A percentile compares a stretch with the other conserved stretches of the same genome.
Conservation (phyloP, 2,797 vertebrate genomes). For the Pogonophryne albipinna region DNA sequence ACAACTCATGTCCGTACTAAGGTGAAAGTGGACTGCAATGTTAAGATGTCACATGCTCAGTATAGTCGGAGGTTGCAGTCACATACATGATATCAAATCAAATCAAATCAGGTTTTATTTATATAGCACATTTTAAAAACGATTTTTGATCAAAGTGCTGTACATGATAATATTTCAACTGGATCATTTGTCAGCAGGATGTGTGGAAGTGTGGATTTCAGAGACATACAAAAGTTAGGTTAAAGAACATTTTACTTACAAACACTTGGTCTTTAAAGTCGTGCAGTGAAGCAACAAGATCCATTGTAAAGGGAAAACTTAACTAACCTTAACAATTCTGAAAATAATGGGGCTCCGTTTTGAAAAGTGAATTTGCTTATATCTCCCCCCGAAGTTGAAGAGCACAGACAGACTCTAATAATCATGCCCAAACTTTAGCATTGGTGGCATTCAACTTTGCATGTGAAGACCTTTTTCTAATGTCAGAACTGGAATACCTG, state of each 20-base stretch:
- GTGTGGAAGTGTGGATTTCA: background rate
- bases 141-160: no score
- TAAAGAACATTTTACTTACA: background rate
- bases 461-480: slow-evolving; percentile 6
- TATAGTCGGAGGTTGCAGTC: background rate
- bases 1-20: background rate
- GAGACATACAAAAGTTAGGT: background rate
- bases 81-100: background rate
- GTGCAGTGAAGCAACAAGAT: background rate
- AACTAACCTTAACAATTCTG: background rate
- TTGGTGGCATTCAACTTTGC: background rate
- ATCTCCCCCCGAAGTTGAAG: background rate
- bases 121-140: no score
- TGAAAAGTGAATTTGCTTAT: background rate
- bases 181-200: background rate
- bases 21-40: background rate
- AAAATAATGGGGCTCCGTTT: slow-evolving; percentile 6
- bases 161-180: background rate
- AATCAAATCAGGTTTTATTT: no score
- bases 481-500: slow-evolving; percentile 1
- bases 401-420: slow-evolving; percentile 1
- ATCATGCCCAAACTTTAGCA: background rate
- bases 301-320: background rate
- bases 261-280: background rate
- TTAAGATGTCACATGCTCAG: background rate